These are phyloP conservation scores for Lasioglossum oenotherae DNA, from an alignment of 2,888 invertebrate genomes.

Conservation along the genomic window DNA sequence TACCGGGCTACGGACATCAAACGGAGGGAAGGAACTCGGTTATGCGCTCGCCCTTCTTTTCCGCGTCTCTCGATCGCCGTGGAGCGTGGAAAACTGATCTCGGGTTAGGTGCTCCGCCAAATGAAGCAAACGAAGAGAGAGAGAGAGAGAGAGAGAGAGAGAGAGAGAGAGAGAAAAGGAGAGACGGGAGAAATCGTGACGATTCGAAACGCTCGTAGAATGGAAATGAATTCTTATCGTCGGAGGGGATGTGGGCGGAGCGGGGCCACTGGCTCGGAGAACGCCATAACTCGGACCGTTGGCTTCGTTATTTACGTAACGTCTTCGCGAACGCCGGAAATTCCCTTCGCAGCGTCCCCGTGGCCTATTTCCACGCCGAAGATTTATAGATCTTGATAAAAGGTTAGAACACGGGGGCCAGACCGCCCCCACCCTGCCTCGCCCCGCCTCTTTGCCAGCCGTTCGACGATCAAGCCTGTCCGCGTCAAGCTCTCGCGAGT, in stretches of 20 bases:
- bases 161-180: constrained; percentile 18
- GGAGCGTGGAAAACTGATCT: not conserved
- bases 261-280: not conserved
- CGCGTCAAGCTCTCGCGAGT: not conserved
- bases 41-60: not conserved
- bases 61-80: constrained; percentile 13
- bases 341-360: constrained; percentile 39
- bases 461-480: constrained; percentile 14
- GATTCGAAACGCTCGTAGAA: constrained; percentile 34
- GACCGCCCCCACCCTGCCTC: not conserved
- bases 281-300: constrained; percentile 46
- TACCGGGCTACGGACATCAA: constrained; percentile 62
- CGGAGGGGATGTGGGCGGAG: not conserved
- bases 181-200: not conserved
- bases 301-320: constrained; percentile 46
- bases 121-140: constrained; percentile 31
- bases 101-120: constrained; percentile 7
- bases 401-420: constrained; percentile 19
- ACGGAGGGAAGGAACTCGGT: constrained; percentile 35
- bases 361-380: constrained; percentile 32
- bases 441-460: not conserved
- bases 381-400: constrained; percentile 47
- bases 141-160: constrained; percentile 7
- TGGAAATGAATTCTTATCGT: constrained; percentile 52
- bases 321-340: constrained; percentile 28